phyloP scores from a whole-genome alignment of 2,797 vertebrate species.

The Peromyscus aztecus region DNA sequence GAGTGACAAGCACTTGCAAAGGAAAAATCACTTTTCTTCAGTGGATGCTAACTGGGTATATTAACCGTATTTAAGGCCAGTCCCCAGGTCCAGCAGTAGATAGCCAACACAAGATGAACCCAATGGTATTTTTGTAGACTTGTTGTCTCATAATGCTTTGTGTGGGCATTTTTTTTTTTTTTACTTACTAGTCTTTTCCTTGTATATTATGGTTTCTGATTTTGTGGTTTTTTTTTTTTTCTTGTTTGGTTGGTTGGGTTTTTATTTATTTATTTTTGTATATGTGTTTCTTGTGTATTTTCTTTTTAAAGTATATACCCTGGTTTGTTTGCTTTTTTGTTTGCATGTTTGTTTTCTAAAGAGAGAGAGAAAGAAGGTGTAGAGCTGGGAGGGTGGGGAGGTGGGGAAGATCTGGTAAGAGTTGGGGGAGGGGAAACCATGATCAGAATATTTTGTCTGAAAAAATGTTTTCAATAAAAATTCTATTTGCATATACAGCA shows the following conservation, averaged over 20 bases:
- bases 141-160: not conserved
- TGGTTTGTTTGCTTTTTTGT: not conserved
- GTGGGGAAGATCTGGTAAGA: not conserved
- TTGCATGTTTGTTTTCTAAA: not conserved
- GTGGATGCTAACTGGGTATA: not conserved
- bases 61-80: not conserved
- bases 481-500: not conserved
- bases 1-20: too few species aligned
- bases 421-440: not conserved
- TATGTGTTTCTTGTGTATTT: not conserved
- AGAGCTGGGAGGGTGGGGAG: not conserved
- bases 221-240: not conserved
- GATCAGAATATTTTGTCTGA: not conserved
- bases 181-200: not conserved
- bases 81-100: not conserved
- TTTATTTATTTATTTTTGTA: not conserved
- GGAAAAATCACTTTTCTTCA: not conserved
- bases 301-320: not conserved
- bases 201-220: not conserved
- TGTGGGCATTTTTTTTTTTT: not conserved
- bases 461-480: not conserved
- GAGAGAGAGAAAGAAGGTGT: not conserved
- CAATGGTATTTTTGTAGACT: not conserved
- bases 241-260: not conserved
- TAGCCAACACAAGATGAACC: not conserved